Evolutionary conservation across 2,888 invertebrate genomes (phyloP).

Genomic region (Zootermopsis nevadensis): DNA sequence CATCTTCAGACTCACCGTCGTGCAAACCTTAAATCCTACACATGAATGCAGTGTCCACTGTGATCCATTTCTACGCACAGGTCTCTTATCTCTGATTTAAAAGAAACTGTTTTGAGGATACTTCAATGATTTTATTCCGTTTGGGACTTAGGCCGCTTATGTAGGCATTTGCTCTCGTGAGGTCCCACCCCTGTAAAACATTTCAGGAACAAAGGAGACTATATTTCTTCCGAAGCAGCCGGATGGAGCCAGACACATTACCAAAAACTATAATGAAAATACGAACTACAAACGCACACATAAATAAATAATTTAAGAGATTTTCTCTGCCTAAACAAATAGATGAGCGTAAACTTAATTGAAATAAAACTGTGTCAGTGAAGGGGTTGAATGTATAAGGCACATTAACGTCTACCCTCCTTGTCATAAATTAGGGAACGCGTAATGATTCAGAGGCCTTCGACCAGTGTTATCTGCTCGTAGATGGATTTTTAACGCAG

Average conservation of each 20-base stretch:
- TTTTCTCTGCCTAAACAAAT: background rate
- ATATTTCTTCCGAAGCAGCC: background rate
- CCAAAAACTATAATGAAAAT: background rate
- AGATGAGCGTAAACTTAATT: background rate
- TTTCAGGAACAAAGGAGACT: background rate
- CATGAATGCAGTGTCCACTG: too few relatives aligned
- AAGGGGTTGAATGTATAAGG: background rate
- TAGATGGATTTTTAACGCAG: too few relatives aligned
- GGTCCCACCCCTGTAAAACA: background rate
- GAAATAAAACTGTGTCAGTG: background rate
- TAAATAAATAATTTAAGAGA: slow-evolving; percentile 2
- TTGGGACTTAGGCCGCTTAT: too few relatives aligned
- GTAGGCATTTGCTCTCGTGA: too few relatives aligned
- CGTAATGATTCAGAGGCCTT: background rate
- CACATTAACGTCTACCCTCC: background rate
- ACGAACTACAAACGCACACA: background rate
- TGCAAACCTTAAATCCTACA: too few relatives aligned
- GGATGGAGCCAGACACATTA: slow-evolving; percentile 6
- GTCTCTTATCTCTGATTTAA: too few relatives aligned
- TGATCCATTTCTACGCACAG: too few relatives aligned
- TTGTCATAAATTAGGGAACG: background rate
- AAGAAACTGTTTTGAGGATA: too few relatives aligned
- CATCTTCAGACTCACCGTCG: too few relatives aligned
- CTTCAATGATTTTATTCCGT: too few relatives aligned
- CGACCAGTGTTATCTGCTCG: too few relatives aligned